Evolutionary conservation across 2,888 invertebrate genomes (phyloP).

Genomic region (Nasonia oneida): DNA sequence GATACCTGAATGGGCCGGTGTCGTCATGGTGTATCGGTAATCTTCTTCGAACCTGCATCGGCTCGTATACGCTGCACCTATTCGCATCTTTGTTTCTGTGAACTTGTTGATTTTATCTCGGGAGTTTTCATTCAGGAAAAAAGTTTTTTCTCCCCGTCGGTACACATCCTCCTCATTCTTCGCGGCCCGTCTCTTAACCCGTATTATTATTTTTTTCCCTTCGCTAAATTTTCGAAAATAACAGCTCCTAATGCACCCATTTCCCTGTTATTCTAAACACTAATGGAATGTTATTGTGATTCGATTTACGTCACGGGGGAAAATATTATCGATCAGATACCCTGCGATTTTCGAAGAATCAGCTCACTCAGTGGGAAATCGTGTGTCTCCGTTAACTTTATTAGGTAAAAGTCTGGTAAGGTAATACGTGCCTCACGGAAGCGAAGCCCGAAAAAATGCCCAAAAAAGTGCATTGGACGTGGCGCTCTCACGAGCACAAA

Average conservation of each 20-base stretch:
- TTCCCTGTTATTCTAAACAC: conserved; percentile 45
- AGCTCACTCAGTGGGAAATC: neutral
- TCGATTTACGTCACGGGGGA: conserved; percentile 32
- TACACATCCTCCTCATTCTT: conserved; percentile 40
- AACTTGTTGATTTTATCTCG: conserved; percentile 75
- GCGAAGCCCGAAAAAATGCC: neutral
- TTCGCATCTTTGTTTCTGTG: conserved; percentile 60
- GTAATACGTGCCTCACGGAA: too few species aligned
- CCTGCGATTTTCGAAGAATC: neutral
- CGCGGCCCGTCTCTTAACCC: conserved; percentile 39
- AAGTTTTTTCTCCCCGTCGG: conserved; percentile 14
- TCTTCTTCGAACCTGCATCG: conserved; percentile 38
- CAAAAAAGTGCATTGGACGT: neutral
- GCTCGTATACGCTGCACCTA: conserved; percentile 24
- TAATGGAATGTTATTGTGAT: conserved; percentile 56
- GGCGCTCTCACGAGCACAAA: neutral
- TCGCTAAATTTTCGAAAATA: conserved; percentile 44
- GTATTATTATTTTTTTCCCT: conserved; percentile 52
- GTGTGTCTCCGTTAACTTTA: neutral
- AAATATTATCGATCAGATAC: conserved; percentile 17
- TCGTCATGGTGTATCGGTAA: conserved; percentile 67
- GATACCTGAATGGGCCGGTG: conserved; percentile 61
- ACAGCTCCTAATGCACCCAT: conserved; percentile 43
- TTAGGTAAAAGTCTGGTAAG: neutral
- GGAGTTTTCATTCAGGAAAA: conserved; percentile 43